Base-by-base conservation (phyloP, 2,888 invertebrate genomes). In the Aphrophora alni region DNA sequence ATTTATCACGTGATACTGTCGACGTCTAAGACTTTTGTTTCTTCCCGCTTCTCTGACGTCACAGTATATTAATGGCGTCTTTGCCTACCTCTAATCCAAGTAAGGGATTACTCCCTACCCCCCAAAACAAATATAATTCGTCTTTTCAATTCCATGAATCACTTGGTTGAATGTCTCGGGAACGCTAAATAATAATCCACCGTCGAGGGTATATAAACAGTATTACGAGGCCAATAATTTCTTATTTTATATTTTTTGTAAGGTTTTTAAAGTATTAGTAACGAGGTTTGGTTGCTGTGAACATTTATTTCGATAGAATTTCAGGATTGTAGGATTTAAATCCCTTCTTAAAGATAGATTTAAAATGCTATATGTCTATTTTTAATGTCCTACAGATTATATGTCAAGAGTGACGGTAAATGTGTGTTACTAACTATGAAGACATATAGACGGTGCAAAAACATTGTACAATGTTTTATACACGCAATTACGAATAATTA, bases 101-200 rank as follows among this genome's bases (percentile, higher is more conserved):
- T 21, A 59, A 59, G 44, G 44, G 44, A 44, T 44, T 44, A 44
- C 17, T 21, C n/a, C 59, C 59, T n/a, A n/a, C n/a, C n/a, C 5
- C 59, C 10, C 59, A 21, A 59, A 59, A 59, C 59, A 59, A 59
- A 44, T 44, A 44, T 44, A 59, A 59, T 59, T 59, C 59, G 59
- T 59, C 59, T 59, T 59, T 59, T 59, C 59, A 59, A 44, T 59
- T 59, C 59, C 59, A 59, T 59, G 21, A 59, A 59, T 59, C 59
- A 59, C 21, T 59, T 21, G 21, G 21, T 21, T 21, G n/a, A 21
- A 59, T 14, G 59, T 59, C 59, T 59, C 5, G 59, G 59, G 59
- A 59, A 59, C 59, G 59, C 21, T 59, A 59, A 59, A 59, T 59
- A 59, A 59, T 59, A 59, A 59, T 21, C 14, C 59, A 59, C 21